Conservation (phyloP, 2,113 vertebrate genomes). For the Redunca redunca region DNA sequence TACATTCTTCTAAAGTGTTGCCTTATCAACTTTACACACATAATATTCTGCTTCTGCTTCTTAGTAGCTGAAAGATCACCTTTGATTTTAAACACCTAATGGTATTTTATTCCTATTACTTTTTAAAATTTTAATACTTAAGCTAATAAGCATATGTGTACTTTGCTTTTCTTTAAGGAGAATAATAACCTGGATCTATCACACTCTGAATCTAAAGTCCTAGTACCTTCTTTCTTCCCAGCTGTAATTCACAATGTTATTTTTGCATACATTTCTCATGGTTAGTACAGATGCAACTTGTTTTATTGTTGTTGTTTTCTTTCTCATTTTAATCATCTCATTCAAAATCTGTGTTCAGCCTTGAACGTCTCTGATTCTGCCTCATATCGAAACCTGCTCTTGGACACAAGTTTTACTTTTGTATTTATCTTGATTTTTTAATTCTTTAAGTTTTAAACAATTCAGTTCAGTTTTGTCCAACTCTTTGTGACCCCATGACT, state of each 20-base stretch:
- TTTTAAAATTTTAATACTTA: conserved; percentile 11
- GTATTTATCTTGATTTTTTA: not conserved
- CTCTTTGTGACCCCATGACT: not conserved
- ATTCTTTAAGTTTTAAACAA: not conserved
- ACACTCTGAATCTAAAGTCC: not conserved
- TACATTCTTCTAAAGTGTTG: not conserved
- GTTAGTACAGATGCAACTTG: not conserved
- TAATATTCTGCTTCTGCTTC: not conserved
- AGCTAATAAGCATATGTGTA: not conserved
- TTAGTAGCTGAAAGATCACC: not conserved
- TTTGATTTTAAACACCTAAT: not conserved
- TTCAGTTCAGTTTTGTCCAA: not conserved
- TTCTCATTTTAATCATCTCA: not conserved
- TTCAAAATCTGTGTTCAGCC: not conserved
- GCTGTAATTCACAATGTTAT: not conserved
- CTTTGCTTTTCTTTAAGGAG: not conserved
- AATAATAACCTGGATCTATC: not conserved
- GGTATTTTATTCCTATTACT: not conserved
- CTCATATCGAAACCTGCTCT: not conserved
- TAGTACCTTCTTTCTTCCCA: not conserved
- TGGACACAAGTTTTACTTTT: not conserved
- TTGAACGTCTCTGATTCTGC: not conserved
- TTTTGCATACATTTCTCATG: not conserved
- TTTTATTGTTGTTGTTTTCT: not conserved
- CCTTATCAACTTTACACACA: not conserved